Evolutionary conservation across 2,113 vertebrate genomes (phyloP).

Genomic region (Pimephales promelas): DNA sequence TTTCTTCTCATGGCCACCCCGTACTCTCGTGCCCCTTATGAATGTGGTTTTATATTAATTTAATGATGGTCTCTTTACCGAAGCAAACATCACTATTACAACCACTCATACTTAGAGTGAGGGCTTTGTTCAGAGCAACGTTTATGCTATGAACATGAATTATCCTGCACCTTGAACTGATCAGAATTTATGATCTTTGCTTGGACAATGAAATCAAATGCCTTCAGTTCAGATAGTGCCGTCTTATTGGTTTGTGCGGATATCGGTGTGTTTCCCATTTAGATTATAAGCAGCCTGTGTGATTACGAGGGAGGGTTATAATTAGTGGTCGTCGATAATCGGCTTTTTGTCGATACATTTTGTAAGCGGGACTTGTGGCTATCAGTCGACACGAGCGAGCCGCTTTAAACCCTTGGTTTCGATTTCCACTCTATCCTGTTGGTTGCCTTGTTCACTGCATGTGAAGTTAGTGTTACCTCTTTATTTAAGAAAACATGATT

Average conservation of each 20-base stretch:
- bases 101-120: not conserved
- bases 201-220: not conserved
- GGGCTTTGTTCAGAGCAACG: not conserved
- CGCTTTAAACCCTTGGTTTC: too few relatives aligned
- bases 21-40: not conserved
- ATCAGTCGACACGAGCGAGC: too few relatives aligned
- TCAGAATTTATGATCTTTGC: not conserved
- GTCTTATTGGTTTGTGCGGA: too few relatives aligned
- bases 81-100: not conserved
- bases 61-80: not conserved
- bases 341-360: too few relatives aligned
- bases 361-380: too few relatives aligned
- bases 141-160: not conserved
- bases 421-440: too few relatives aligned
- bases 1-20: slow-evolving; percentile 26
- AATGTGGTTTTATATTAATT: not conserved
- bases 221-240: too few relatives aligned
- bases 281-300: not conserved
- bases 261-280: not conserved
- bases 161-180: not conserved
- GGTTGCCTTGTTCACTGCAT: not conserved
- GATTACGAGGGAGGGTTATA: not conserved
- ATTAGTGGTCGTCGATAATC: not conserved
- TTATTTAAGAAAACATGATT: not conserved
- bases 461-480: not conserved